Evolutionary conservation across 2,888 invertebrate genomes (phyloP).

Genomic region (Cataglyphis rosenhaueri): DNA sequence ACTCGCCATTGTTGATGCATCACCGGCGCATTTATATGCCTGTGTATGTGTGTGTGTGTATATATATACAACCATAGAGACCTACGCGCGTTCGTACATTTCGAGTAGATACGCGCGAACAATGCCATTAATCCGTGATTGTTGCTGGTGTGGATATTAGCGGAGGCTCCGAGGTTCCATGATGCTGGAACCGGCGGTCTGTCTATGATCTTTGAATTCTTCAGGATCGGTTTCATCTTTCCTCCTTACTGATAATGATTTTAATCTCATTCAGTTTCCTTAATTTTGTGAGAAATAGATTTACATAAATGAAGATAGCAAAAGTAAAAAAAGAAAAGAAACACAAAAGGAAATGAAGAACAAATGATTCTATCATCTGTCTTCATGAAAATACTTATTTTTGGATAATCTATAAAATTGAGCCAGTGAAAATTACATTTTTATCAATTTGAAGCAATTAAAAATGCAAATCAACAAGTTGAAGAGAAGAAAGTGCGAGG

Average conservation of each 20-base stretch:
- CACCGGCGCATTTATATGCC: slow-evolving; percentile 61
- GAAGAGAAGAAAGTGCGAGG: neutral
- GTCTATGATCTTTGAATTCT: slow-evolving; percentile 41
- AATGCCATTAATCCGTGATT: slow-evolving; percentile 81
- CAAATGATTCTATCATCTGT: too few species aligned
- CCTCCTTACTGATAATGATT: neutral
- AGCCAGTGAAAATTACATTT: neutral
- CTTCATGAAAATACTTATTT: neutral
- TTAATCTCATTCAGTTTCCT: neutral
- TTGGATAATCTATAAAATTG: neutral
- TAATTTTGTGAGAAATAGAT: neutral
- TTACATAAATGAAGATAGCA: neutral
- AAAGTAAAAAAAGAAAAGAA: neutral
- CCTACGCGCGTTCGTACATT: slow-evolving; percentile 79
- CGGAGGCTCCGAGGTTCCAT: slow-evolving; percentile 55
- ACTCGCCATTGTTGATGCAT: slow-evolving; percentile 80
- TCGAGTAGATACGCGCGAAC: slow-evolving; percentile 80
- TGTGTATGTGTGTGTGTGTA: slow-evolving; percentile 67
- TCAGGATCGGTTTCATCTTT: neutral
- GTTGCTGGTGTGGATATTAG: slow-evolving; percentile 78
- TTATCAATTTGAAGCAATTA: neutral
- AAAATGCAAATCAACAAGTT: neutral
- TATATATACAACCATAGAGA: slow-evolving; percentile 74
- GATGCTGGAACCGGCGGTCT: slow-evolving; percentile 47
- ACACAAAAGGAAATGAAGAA: neutral